A percentile compares a stretch with the other conserved stretches of the same genome.
Evolutionary conservation across 2,113 vertebrate species (phyloP).

Genomic region (Carollia perspicillata): DNA sequence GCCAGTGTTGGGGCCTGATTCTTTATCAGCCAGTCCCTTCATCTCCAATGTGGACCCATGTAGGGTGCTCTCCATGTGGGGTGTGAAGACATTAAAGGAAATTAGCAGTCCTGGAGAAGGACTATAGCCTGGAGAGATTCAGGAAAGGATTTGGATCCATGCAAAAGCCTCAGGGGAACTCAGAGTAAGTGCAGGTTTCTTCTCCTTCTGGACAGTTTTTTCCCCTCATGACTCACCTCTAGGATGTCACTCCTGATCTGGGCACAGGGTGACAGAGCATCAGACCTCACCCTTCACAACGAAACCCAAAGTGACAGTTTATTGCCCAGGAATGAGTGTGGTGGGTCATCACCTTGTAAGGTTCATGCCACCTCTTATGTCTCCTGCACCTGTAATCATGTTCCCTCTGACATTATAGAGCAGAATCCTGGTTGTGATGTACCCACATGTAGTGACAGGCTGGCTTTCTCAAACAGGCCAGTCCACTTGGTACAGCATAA

Average conservation of each 20-base stretch:
- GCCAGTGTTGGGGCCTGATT: background rate
- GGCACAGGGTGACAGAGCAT: background rate
- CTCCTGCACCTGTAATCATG: background rate
- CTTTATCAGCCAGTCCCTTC: background rate
- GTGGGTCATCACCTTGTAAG: background rate
- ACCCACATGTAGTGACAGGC: background rate
- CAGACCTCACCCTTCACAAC: background rate
- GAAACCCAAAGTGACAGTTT: background rate
- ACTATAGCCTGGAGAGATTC: background rate
- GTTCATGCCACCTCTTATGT: background rate
- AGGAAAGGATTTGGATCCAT: background rate
- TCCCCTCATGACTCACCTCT: slow-evolving; percentile 26
- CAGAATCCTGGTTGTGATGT: background rate
- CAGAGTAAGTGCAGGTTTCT: background rate
- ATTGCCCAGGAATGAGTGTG: background rate
- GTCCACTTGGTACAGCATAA: background rate
- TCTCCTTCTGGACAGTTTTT: background rate
- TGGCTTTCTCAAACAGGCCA: background rate
- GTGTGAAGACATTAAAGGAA: background rate
- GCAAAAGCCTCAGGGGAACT: background rate
- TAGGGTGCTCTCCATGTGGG: background rate
- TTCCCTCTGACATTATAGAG: background rate
- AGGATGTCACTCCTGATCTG: background rate
- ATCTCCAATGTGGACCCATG: background rate
- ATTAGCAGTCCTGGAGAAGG: background rate